Evolutionary conservation across 37 sponge, comb jelly and placozoan genomes (phyloP).

Genomic region (Theonella swinhoei): DNA sequence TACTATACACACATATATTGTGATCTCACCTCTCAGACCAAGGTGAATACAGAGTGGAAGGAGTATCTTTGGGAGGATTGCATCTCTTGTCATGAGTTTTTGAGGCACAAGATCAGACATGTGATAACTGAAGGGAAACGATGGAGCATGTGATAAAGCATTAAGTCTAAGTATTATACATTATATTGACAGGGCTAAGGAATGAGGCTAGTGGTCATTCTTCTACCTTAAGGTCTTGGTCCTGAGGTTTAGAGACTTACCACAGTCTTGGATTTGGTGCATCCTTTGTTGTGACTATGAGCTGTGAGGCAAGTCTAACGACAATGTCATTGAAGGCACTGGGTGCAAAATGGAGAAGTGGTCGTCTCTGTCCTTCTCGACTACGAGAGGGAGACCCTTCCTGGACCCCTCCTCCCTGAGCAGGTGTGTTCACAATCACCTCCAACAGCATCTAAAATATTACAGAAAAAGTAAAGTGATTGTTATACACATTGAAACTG

Average conservation of each 20-base stretch:
- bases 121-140: constrained; percentile 9
- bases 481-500: neutral
- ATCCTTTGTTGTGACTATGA: constrained; percentile 23
- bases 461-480: neutral
- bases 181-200: neutral
- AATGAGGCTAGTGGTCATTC: neutral
- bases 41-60: constrained; percentile 54
- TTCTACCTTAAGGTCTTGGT: neutral
- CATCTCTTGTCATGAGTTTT: neutral
- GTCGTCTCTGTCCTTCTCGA: neutral
- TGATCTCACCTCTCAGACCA: constrained; percentile 37
- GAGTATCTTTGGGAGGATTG: constrained; percentile 18
- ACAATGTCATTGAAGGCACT: constrained; percentile 21
- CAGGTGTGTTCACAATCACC: constrained; percentile 11
- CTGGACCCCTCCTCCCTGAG: neutral
- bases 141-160: neutral
- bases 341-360: constrained; percentile 25
- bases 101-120: constrained; percentile 22
- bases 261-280: neutral
- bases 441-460: constrained; percentile 26
- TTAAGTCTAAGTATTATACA: neutral
- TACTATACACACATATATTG: no score
- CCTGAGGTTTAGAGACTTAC: neutral
- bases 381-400: neutral
- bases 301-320: constrained; percentile 19